Evolutionary conservation across 1,140 invertebrate genomes (phyloP).

Genomic region (Drosophila erecta): DNA sequence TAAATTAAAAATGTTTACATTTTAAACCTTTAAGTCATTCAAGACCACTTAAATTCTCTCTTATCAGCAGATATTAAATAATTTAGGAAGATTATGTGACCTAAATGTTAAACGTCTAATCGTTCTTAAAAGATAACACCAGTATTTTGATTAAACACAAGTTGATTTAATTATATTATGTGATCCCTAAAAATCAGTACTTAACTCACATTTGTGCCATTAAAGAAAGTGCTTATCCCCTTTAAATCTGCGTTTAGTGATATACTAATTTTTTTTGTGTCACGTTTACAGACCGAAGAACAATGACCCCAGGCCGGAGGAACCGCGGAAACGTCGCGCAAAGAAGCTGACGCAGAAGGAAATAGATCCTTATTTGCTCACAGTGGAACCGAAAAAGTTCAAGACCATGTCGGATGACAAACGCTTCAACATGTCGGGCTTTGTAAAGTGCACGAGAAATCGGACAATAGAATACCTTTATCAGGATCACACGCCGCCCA

Average conservation of each 20-base stretch:
- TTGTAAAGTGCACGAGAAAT: conserved; percentile 50
- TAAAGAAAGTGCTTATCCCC: too few species aligned
- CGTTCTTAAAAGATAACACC: neutral
- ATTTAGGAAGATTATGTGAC: neutral
- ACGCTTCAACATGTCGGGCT: conserved; percentile 47
- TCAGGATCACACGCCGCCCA: conserved; percentile 70
- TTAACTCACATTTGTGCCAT: too few species aligned
- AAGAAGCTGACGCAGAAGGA: conserved; percentile 63
- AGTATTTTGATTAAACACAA: neutral
- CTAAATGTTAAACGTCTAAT: neutral
- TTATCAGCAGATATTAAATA: neutral
- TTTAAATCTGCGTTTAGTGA: neutral
- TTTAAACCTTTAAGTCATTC: neutral
- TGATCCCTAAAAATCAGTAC: too few species aligned
- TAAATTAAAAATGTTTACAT: neutral
- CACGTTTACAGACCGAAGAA: neutral
- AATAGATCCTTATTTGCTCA: conserved; percentile 61
- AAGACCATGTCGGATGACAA: conserved; percentile 64
- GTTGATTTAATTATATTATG: too few species aligned
- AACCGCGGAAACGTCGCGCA: conserved; percentile 51
- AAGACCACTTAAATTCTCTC: neutral
- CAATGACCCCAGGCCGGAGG: conserved; percentile 16
- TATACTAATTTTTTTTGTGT: neutral
- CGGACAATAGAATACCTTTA: conserved; percentile 60
- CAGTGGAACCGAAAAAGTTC: conserved; percentile 59